phyloP scores from a whole-genome alignment of 2,113 vertebrate species.

The Lanius ludovicianus region DNA sequence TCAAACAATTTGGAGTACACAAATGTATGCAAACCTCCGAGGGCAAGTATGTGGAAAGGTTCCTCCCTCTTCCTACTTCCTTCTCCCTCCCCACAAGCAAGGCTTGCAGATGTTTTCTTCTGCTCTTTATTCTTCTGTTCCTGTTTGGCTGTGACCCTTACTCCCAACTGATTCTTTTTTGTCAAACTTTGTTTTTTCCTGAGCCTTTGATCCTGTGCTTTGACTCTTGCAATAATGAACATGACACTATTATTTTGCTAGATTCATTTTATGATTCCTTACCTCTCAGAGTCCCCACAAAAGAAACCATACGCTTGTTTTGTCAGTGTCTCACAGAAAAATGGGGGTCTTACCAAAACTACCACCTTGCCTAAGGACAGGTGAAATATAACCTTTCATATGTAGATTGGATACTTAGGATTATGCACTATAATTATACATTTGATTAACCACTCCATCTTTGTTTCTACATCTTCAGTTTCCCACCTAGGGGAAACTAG shows the following conservation, averaged over 20 bases:
- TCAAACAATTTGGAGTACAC: constrained; percentile 36
- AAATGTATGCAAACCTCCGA: constrained; percentile 35
- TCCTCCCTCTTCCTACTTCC: constrained; percentile 31
- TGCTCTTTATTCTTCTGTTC: constrained; percentile 58
- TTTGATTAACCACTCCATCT: not conserved
- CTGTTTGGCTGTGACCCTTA: constrained; percentile 50
- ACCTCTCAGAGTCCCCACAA: not conserved
- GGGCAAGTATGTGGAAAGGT: constrained; percentile 38
- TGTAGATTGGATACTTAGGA: not conserved
- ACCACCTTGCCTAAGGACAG: not conserved
- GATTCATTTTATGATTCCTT: constrained; percentile 1
- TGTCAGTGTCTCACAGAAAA: not conserved
- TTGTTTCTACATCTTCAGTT: not conserved
- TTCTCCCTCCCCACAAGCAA: not conserved
- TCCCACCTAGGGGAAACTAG: not conserved
- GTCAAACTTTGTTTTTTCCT: constrained; percentile 61
- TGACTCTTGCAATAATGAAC: constrained; percentile 36
- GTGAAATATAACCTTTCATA: not conserved
- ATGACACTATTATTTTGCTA: not conserved
- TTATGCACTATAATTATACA: not conserved
- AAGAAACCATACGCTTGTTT: not conserved
- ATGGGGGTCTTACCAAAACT: not conserved
- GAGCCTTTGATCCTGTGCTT: constrained; percentile 41
- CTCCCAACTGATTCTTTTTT: constrained; percentile 23
- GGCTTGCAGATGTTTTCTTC: constrained; percentile 55